These are phyloP conservation scores for Chelidonichthys spinosus DNA, from an alignment of 2,797 vertebrate species.

Conservation along the genomic window DNA sequence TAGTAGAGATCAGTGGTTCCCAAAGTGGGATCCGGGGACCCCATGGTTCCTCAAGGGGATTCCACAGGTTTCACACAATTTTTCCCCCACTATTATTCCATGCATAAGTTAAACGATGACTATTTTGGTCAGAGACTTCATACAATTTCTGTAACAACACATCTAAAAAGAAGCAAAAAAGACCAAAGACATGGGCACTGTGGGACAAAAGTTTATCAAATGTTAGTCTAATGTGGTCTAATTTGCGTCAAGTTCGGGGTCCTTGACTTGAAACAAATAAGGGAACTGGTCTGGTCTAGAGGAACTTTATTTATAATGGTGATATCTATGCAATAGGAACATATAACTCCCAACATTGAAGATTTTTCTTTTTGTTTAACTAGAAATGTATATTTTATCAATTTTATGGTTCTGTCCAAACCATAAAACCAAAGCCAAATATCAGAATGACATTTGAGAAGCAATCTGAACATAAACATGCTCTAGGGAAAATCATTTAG, in stretches of 20 bases:
- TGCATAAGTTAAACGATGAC: neutral
- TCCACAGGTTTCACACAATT: neutral
- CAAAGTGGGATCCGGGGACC: too few species aligned
- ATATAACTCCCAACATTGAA: neutral
- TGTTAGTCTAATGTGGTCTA: neutral
- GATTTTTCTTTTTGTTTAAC: neutral
- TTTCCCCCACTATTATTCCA: neutral
- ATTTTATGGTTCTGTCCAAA: neutral
- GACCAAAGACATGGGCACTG: too few species aligned
- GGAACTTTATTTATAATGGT: conserved; percentile 18
- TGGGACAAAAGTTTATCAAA: neutral
- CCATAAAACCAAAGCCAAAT: neutral
- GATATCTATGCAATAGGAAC: conserved; percentile 13
- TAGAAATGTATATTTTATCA: conserved; percentile 5
- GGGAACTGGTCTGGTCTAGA: neutral
- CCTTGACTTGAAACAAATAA: neutral
- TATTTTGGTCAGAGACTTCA: neutral
- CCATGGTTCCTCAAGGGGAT: too few species aligned
- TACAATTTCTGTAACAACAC: neutral
- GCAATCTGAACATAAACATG: neutral
- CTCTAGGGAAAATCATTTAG: too few species aligned
- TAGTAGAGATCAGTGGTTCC: too few species aligned
- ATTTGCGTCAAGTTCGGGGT: neutral
- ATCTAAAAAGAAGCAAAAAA: too few species aligned
- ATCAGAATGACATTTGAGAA: neutral